Base-by-base conservation (phyloP, 2,113 vertebrate species). In the Sitta europaea region DNA sequence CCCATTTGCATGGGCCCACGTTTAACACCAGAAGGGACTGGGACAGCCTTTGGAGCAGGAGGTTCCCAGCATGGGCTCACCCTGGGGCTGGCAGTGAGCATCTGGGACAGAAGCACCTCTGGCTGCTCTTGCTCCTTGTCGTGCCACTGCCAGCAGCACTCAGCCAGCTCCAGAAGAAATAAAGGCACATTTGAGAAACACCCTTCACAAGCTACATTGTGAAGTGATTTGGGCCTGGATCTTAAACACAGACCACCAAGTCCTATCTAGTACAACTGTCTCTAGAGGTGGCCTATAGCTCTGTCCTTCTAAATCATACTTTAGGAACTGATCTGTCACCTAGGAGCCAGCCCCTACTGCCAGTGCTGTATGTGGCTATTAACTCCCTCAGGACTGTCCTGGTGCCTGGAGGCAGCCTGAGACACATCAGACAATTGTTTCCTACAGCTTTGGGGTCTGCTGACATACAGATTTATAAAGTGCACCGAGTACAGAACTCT, bases 1-100 rank as follows among this genome's bases (percentile, higher is more conserved):
- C 1, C 24, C 54, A n/a, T 23, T 25, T 55, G 68, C 73, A 47
- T 0, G 21, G 80, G 59, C 43, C 40, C 6, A 15, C 0, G 0
- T 25, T 62, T 10, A 22, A n/a, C 2, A 25, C 3, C 42, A 66
- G 51, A 20, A 57, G 73, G 68, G 51, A 13, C 9, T 14, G 55
- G 54, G 45, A 10, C 1, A 11, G 27, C 15, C 51, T 27, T 3
- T 27, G 84, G 62, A 53, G 38, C 0, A 11, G 17, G 31, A 40
- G 33, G 63, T 2, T 55, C 35, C 78, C 28, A 3, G 75, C 55
- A 23, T 10, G 10, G 68, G 63, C 33, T 50, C 27, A 31, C 17
- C 1, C 57, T 8, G 5, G 16, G 54, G 71, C 38, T 51, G n/a
- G 45, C 19, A 10, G 42, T 3, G 47, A 9, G 10, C 0, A 0